Conservation (phyloP, 2,888 invertebrate species). For the Drosophila prostipennis region DNA sequence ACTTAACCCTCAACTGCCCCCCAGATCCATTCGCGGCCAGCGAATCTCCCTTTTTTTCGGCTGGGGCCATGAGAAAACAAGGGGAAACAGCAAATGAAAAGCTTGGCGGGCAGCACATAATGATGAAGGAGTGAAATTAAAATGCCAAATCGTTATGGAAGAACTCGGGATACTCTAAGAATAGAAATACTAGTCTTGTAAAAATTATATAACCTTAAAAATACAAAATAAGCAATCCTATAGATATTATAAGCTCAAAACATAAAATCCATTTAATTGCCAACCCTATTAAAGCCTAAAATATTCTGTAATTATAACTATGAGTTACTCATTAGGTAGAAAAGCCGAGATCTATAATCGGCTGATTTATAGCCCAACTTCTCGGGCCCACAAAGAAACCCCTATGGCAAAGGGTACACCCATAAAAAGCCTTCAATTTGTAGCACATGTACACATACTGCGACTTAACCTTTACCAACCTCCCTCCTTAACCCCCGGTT, state of each 20-base stretch:
- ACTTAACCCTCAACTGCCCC: slow-evolving; percentile 49
- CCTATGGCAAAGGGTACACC: slow-evolving; percentile 23
- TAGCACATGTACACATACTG: slow-evolving; percentile 44
- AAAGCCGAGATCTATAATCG: slow-evolving; percentile 1
- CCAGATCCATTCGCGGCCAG: slow-evolving; percentile 12
- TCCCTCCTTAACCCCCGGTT: slow-evolving; percentile 16
- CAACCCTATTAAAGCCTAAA: not conserved
- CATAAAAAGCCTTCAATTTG: slow-evolving; percentile 48
- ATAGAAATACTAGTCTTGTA: not conserved
- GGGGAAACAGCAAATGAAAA: slow-evolving; percentile 52
- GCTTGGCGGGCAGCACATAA: slow-evolving; percentile 40
- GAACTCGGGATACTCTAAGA: slow-evolving; percentile 14
- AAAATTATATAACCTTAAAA: too few species aligned
- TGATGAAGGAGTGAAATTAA: slow-evolving; percentile 13
- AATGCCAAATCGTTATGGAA: not conserved
- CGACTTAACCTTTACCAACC: slow-evolving; percentile 45
- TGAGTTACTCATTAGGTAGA: not conserved
- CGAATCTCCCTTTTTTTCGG: slow-evolving; percentile 27
- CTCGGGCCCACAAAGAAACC: not conserved
- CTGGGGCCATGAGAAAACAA: slow-evolving; percentile 45
- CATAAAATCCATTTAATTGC: too few species aligned
- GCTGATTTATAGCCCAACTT: slow-evolving; percentile 1
- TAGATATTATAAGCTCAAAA: not conserved
- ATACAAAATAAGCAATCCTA: too few species aligned
- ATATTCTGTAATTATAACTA: not conserved